phyloP scores from a whole-genome alignment of 53 echinoderm and acorn worm genomes.

The Henricia sp. region DNA sequence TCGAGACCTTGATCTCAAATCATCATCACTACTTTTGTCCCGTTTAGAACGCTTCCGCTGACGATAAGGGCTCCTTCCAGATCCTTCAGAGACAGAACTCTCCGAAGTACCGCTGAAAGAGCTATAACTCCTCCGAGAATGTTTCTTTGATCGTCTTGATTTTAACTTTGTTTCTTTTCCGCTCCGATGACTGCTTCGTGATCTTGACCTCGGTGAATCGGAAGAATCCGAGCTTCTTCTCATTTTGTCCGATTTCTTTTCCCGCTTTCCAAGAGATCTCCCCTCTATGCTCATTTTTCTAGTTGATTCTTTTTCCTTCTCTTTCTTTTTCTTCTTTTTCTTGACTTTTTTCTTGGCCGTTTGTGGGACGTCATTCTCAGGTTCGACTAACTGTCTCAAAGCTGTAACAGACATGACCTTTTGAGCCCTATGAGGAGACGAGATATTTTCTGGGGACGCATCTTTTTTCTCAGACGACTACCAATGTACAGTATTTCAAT shows the following conservation, averaged over 20 bases:
- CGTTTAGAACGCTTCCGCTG: conserved; percentile 3
- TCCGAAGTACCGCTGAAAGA: background rate
- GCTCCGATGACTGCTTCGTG: conserved; percentile 31
- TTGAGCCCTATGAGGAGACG: conserved; percentile 16
- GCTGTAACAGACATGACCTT: conserved; percentile 65
- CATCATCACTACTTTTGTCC: background rate
- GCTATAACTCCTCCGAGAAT: background rate
- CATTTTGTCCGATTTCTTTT: conserved; percentile 1
- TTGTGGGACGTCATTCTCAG: conserved; percentile 9
- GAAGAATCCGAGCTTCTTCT: conserved; percentile 30
- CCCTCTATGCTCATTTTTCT: conserved; percentile 1
- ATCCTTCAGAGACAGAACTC: background rate
- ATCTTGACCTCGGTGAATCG: conserved; percentile 14
- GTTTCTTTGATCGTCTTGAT: conserved; percentile 16
- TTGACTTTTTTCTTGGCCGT: conserved; percentile 32
- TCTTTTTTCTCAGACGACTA: conserved; percentile 7
- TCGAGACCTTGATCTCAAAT: conserved; percentile 21
- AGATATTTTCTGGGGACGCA: conserved; percentile 14
- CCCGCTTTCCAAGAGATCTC: background rate
- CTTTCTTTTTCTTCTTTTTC: conserved; percentile 54
- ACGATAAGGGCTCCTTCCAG: conserved; percentile 5
- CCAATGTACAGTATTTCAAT: conserved; percentile 26
- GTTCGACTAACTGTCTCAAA: conserved; percentile 61
- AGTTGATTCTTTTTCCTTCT: conserved; percentile 18
- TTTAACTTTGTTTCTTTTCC: background rate